A percentile compares a stretch with the other conserved stretches of the same genome.
Evolutionary conservation across 2,797 vertebrate genomes (phyloP).

Genomic region (Hafferia zeledoni): DNA sequence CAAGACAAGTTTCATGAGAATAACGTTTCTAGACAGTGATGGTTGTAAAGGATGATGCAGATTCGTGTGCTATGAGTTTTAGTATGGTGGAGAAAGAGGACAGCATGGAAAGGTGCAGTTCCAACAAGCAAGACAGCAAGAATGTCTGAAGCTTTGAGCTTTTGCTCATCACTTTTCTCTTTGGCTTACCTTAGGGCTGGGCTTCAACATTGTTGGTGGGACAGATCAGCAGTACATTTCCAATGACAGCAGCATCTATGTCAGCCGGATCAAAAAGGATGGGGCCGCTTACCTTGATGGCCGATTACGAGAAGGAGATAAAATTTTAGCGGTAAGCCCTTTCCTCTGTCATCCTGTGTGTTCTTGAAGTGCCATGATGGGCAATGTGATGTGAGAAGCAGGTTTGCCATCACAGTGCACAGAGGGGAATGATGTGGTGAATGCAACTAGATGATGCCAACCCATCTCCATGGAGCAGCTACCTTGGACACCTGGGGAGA

Average conservation of each 20-base stretch:
- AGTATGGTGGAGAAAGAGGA: background rate
- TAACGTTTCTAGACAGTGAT: background rate
- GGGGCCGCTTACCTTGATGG: slow-evolving; percentile 92
- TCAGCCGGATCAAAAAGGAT: slow-evolving; percentile 92
- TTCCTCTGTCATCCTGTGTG: background rate
- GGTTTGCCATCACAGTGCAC: background rate
- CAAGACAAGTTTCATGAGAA: background rate
- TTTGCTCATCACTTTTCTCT: slow-evolving; percentile 52
- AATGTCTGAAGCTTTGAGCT: background rate
- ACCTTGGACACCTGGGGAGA: background rate
- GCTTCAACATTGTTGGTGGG: slow-evolving; percentile 97
- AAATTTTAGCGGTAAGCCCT: slow-evolving; percentile 88
- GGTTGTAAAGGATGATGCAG: background rate
- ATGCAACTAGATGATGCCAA: background rate
- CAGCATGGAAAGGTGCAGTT: accelerated
- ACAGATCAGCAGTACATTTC: slow-evolving; percentile 88
- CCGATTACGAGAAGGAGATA: slow-evolving; percentile 92
- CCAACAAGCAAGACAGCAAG: background rate
- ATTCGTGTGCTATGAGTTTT: background rate
- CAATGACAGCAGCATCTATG: slow-evolving; percentile 91
- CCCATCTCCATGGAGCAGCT: background rate
- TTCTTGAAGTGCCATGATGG: background rate
- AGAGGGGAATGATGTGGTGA: background rate
- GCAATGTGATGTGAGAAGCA: background rate
- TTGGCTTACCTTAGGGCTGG: slow-evolving; percentile 84